A percentile compares a stretch with the other conserved stretches of the same genome.
These are phyloP conservation scores for Ischnus inquisitorius DNA, from an alignment of 2,888 invertebrate species.

Conservation along the genomic window DNA sequence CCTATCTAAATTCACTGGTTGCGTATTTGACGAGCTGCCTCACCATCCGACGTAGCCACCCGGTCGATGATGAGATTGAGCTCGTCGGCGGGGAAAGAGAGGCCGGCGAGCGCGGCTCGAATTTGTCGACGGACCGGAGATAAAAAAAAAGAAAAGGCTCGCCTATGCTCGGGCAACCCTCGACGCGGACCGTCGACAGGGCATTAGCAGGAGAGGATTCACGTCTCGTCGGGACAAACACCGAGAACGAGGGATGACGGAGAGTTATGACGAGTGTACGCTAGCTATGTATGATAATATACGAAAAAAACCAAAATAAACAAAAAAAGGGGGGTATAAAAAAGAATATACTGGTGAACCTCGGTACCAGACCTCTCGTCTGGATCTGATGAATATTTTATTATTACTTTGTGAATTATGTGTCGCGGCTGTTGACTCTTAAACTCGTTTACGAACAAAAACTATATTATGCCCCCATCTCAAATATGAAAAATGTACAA, in stretches of 20 bases:
- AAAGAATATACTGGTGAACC: not conserved
- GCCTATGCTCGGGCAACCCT: conserved; percentile 52
- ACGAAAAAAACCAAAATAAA: no score
- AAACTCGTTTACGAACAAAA: not conserved
- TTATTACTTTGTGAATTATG: not conserved
- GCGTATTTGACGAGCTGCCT: conserved; percentile 54
- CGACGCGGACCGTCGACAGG: conserved; percentile 69
- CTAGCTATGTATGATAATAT: conserved; percentile 32
- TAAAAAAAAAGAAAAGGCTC: conserved; percentile 52
- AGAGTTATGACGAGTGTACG: conserved; percentile 71
- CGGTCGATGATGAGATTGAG: conserved; percentile 60
- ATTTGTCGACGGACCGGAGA: conserved; percentile 71
- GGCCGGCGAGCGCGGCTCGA: conserved; percentile 52
- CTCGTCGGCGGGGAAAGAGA: not conserved
- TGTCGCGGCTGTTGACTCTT: not conserved
- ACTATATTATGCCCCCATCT: not conserved
- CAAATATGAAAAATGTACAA: not conserved
- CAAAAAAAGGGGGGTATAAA: not conserved
- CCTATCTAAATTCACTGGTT: conserved; percentile 56
- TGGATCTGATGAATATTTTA: conserved; percentile 1
- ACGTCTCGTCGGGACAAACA: conserved; percentile 46
- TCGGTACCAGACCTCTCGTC: not conserved
- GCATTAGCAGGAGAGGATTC: conserved; percentile 74
- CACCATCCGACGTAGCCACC: conserved; percentile 29
- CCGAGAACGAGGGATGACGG: conserved; percentile 38